Base-by-base conservation (phyloP, 2,113 vertebrate species). In the Dendrocopos noguchii region DNA sequence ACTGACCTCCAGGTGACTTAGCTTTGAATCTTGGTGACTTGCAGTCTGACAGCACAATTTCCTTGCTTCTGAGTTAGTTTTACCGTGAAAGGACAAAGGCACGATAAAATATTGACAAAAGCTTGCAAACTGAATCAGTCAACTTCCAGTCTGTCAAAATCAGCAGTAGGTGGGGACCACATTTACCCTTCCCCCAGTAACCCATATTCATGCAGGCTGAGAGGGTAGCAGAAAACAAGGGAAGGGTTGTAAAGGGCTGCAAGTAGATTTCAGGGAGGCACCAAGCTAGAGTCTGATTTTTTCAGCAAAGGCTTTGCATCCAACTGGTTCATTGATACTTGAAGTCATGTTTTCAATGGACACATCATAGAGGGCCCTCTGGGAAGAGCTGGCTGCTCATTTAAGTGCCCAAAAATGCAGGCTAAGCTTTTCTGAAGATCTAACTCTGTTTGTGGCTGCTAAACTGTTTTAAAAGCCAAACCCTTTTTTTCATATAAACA, bases 401-500 rank as follows among this genome's bases (percentile, higher is more conserved):
- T 80, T 89, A 77, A 77, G 75, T 80, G 68, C 33, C 71, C 42
- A 53, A 84, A 93, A 87, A 60, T 80, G 60, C 68, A 87, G 81
- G 53, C 55, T 93, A 84, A 91, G 72, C 81, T 85, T 7, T 77
- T 92, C 65, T 53, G 60, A 83, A 87, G 61, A 60, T 42, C 34
- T 77, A 52, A 28, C 31, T 93, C 60, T 94, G 86, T 87, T 88
- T 95, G 86, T 72, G 55, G 33, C 53, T 84, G 73, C 73, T 90
- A 65, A 90, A 67, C 70, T 84, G 29, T 84, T 94, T 91, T 57
- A 71, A 93, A 93, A 93, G 82, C 90, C 88, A 94, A 95, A 64
- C 88, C 67, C 71, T 90, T 92, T 93, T 39, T 88, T 94, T 91
- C 81, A 57, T 92, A 92, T 95, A 96, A 94, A 96, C 89, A 96